Conservation (phyloP, 2,113 vertebrate genomes). For the Empidonax traillii region DNA sequence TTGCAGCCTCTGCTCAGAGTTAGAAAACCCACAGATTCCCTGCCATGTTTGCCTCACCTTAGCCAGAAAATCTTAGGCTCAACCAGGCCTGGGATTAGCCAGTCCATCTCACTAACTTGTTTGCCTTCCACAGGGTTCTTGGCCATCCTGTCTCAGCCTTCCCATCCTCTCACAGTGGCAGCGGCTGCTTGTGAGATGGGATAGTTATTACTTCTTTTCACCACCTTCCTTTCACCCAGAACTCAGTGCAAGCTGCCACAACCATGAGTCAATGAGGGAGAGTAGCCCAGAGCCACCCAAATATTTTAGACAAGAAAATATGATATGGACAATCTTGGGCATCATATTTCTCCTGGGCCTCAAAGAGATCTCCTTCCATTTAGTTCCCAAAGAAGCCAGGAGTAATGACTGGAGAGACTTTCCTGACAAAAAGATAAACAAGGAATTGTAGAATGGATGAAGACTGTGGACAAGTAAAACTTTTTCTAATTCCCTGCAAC, state of each 20-base stretch:
- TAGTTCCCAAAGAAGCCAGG: background rate
- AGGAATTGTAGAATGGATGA: background rate
- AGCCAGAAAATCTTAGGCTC: background rate
- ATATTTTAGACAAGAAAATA: background rate
- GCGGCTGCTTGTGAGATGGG: background rate
- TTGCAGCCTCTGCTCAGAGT: rapidly evolving
- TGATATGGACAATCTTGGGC: background rate
- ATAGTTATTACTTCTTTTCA: background rate
- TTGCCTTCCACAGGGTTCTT: background rate
- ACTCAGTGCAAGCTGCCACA: background rate
- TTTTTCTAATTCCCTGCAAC: background rate
- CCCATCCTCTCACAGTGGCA: rapidly evolving
- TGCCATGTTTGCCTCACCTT: background rate
- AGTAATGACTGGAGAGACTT: background rate
- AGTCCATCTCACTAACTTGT: background rate
- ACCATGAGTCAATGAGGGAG: rapidly evolving
- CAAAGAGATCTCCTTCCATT: background rate
- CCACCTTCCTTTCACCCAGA: background rate
- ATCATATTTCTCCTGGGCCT: background rate
- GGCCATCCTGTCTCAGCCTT: background rate
- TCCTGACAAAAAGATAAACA: background rate
- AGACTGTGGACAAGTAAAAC: background rate
- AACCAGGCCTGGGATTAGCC: background rate
- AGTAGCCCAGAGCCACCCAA: background rate
- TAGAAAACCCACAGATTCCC: background rate